These are phyloP conservation scores for Euleptes europaea DNA, from an alignment of 2,113 vertebrate species.

Conservation along the genomic window DNA sequence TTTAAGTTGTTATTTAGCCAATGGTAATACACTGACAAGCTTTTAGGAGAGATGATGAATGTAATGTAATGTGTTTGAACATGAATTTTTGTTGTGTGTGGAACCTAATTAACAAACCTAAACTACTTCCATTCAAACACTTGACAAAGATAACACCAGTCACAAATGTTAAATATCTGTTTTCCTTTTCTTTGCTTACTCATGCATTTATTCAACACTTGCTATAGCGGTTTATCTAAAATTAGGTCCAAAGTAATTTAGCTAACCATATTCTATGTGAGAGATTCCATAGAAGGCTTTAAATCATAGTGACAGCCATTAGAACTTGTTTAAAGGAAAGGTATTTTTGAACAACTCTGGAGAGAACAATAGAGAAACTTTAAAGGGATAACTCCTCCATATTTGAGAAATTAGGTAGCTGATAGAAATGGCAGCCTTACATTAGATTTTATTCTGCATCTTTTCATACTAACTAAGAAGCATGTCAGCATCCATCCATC, in stretches of 20 bases:
- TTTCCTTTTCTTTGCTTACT: constrained; percentile 77
- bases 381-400: constrained; percentile 8
- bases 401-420: constrained; percentile 36
- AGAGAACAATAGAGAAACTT: constrained; percentile 49
- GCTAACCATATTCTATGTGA: constrained; percentile 68
- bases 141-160: constrained; percentile 70
- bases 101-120: constrained; percentile 71
- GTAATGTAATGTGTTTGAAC: constrained; percentile 61
- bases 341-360: constrained; percentile 66
- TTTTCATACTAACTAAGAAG: neutral
- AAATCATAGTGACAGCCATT: constrained; percentile 80
- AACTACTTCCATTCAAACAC: constrained; percentile 68
- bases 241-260: constrained; percentile 82
- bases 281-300: constrained; percentile 75
- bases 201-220: constrained; percentile 78
- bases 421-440: constrained; percentile 24
- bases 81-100: constrained; percentile 46
- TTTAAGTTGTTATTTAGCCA: constrained; percentile 1
- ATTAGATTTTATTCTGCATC: neutral
- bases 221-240: constrained; percentile 79
- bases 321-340: constrained; percentile 73
- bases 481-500: neutral
- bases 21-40: constrained; percentile 54
- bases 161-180: constrained; percentile 76
- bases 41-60: constrained; percentile 72